Percentiles rank a stretch among this genome's conserved stretches.
Conservation (phyloP, 2,797 vertebrate genomes). For the Dryobates pubescens region DNA sequence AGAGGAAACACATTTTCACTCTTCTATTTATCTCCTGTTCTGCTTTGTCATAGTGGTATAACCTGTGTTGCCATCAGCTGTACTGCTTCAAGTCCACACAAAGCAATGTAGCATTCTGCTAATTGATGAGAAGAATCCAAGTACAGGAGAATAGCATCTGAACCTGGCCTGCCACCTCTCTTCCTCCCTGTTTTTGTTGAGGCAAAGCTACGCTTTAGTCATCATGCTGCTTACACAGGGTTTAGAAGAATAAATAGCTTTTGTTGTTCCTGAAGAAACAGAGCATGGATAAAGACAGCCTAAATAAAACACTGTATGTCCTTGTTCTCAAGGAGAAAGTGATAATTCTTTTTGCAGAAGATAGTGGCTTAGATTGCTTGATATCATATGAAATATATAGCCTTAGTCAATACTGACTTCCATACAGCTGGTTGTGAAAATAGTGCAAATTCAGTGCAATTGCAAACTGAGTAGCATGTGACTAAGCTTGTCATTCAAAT, state of each 20-base stretch:
- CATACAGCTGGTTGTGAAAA: neutral
- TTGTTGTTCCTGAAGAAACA: neutral
- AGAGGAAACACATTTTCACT: neutral
- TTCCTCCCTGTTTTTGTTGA: neutral
- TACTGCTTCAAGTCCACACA: neutral
- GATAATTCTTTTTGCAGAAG: neutral
- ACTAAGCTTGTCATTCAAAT: neutral
- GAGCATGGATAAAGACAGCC: neutral
- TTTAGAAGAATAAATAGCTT: neutral
- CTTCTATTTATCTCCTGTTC: neutral
- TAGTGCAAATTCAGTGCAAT: neutral
- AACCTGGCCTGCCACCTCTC: neutral
- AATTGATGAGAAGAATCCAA: neutral
- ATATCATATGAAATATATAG: neutral
- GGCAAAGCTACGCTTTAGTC: neutral
- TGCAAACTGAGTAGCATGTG: neutral
- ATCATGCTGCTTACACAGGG: neutral
- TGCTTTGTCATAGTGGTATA: neutral
- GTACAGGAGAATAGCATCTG: neutral
- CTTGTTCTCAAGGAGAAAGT: conserved; percentile 31
- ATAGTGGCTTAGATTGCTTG: neutral
- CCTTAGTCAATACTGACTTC: neutral
- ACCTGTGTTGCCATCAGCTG: neutral
- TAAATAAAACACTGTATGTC: neutral
- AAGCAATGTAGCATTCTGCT: neutral